Evolutionary conservation across 92 coral and sea anemone genomes (phyloP).

Genomic region (Porites cylindrica): DNA sequence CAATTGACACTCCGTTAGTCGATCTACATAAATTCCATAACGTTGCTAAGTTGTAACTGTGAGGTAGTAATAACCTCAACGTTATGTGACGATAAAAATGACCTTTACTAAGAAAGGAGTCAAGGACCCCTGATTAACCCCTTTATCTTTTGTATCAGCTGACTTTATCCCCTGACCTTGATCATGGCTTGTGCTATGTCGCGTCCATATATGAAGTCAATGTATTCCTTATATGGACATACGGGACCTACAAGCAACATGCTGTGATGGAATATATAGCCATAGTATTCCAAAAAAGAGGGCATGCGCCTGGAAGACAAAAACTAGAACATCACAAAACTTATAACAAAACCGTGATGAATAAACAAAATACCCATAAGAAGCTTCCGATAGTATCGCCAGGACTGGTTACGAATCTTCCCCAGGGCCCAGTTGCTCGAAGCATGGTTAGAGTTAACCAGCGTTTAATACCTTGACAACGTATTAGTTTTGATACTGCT

Average conservation of each 20-base stretch:
- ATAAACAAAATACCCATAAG: background rate
- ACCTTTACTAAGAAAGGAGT: no score
- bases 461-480: no score
- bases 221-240: constrained; percentile 69
- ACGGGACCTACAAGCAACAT: constrained; percentile 76
- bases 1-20: no score
- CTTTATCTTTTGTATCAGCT: background rate
- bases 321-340: background rate
- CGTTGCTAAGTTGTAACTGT: no score
- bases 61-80: no score
- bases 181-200: constrained; percentile 34
- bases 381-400: no score
- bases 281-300: constrained; percentile 62
- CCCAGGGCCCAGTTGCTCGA: no score
- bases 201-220: constrained; percentile 74
- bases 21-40: no score
- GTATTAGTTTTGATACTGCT: no score
- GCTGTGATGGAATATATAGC: constrained; percentile 80
- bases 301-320: constrained; percentile 65
- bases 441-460: no score
- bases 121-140: background rate
- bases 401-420: no score
- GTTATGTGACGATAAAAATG: no score
- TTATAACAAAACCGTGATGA: background rate
- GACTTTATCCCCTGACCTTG: background rate